These are phyloP conservation scores for Gopherus flavomarginatus DNA, from an alignment of 2,113 vertebrate genomes.

Conservation along the genomic window DNA sequence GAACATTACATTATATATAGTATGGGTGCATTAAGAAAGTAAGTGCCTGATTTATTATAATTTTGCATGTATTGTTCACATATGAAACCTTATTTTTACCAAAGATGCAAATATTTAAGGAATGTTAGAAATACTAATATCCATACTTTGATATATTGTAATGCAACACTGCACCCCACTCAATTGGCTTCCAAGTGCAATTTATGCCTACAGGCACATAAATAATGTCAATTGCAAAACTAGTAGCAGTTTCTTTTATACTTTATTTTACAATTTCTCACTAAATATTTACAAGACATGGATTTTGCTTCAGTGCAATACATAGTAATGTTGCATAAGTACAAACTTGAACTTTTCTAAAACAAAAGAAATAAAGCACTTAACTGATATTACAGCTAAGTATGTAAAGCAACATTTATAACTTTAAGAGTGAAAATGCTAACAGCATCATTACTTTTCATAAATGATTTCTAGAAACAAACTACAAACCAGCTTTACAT, in stretches of 20 bases:
- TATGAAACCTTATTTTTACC: slow-evolving; percentile 10
- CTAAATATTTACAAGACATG: slow-evolving; percentile 95
- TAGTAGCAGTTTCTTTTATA: slow-evolving; percentile 70
- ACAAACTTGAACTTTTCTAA: slow-evolving; percentile 88
- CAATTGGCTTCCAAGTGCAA: neutral
- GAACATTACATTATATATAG: neutral
- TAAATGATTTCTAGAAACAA: slow-evolving; percentile 78
- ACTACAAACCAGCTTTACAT: slow-evolving; percentile 1
- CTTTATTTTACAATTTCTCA: slow-evolving; percentile 92
- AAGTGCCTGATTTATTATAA: neutral
- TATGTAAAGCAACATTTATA: slow-evolving; percentile 86
- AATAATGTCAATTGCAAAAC: slow-evolving; percentile 56
- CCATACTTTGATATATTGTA: neutral
- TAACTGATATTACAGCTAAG: slow-evolving; percentile 85
- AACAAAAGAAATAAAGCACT: slow-evolving; percentile 87
- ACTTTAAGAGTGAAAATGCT: slow-evolving; percentile 81
- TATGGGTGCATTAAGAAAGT: slow-evolving; percentile 48
- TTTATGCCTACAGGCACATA: slow-evolving; percentile 1
- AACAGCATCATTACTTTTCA: slow-evolving; percentile 79
- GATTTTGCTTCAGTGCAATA: slow-evolving; percentile 95
- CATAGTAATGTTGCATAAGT: slow-evolving; percentile 97
- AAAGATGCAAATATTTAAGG: slow-evolving; percentile 36
- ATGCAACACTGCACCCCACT: slow-evolving; percentile 1
- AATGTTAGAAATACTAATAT: slow-evolving; percentile 30
- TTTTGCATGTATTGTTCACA: neutral